phyloP scores from a whole-genome alignment of 2,113 vertebrate species.

The Copsychus sechellarum region DNA sequence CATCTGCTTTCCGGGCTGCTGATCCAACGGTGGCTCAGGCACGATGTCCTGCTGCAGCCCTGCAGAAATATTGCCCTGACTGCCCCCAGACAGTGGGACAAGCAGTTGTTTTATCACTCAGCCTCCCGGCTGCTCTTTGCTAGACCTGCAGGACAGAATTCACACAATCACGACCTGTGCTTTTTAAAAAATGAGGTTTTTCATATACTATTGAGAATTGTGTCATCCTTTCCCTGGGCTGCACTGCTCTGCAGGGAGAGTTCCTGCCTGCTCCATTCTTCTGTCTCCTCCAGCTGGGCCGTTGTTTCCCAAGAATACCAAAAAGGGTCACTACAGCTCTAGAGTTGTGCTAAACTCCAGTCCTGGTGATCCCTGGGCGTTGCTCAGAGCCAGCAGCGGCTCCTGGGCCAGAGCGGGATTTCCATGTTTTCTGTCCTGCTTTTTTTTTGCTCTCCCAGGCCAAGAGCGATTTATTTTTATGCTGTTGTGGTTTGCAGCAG shows the following conservation, averaged over 20 bases:
- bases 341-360: not conserved
- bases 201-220: not conserved
- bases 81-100: constrained; percentile 45
- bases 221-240: not conserved
- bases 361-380: rapidly evolving
- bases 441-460: not conserved
- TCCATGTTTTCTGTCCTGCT: not conserved
- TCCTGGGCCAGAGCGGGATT: rapidly evolving
- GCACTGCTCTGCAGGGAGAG: not conserved
- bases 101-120: constrained; percentile 55
- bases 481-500: not conserved
- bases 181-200: not conserved
- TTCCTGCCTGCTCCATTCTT: not conserved
- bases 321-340: constrained; percentile 44
- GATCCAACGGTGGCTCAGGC: constrained; percentile 53
- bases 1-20: constrained; percentile 80
- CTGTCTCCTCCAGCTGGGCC: not conserved
- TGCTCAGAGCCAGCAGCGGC: not conserved
- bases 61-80: not conserved
- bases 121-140: constrained; percentile 35
- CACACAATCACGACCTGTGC: rapidly evolving
- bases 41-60: constrained; percentile 54
- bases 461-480: not conserved
- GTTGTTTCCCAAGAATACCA: constrained; percentile 7
- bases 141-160: not conserved